These are phyloP conservation scores for Ptilodon capucinus DNA, from an alignment of 2,888 invertebrate species.

Conservation along the genomic window DNA sequence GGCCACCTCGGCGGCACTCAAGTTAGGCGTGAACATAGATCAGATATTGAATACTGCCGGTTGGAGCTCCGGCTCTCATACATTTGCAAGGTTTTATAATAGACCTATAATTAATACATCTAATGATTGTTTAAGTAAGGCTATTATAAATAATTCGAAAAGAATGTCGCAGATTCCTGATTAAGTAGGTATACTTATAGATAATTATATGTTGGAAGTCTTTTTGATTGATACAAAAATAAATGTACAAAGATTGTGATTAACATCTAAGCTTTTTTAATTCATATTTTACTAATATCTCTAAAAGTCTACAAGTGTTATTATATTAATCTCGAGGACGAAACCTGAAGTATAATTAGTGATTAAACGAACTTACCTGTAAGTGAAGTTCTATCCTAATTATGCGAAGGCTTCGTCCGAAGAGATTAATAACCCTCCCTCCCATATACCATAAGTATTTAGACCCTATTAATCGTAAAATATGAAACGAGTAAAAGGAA, in stretches of 20 bases:
- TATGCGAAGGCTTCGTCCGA: constrained; percentile 13
- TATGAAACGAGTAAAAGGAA: too few species aligned
- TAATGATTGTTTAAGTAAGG: neutral
- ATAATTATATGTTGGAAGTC: neutral
- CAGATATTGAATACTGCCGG: constrained; percentile 4
- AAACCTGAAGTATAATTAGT: neutral
- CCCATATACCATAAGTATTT: neutral
- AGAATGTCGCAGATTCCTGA: neutral
- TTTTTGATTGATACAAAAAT: too few species aligned
- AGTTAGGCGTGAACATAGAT: constrained; percentile 3
- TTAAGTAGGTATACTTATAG: neutral
- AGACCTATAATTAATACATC: neutral
- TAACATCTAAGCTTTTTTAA: neutral
- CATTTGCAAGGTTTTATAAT: constrained; percentile 3
- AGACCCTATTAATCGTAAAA: neutral
- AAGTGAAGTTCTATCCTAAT: constrained; percentile 13
- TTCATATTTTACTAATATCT: neutral
- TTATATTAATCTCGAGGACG: neutral
- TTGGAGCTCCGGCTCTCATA: constrained; percentile 3
- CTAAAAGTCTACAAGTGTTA: neutral
- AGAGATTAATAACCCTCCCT: constrained; percentile 7
- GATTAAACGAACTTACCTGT: constrained; percentile 10
- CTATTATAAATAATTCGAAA: neutral
- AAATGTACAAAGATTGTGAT: too few species aligned
- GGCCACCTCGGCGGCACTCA: neutral